Evolutionary conservation across 1,140 invertebrate genomes (phyloP).

Genomic region (Littorina saxatilis): DNA sequence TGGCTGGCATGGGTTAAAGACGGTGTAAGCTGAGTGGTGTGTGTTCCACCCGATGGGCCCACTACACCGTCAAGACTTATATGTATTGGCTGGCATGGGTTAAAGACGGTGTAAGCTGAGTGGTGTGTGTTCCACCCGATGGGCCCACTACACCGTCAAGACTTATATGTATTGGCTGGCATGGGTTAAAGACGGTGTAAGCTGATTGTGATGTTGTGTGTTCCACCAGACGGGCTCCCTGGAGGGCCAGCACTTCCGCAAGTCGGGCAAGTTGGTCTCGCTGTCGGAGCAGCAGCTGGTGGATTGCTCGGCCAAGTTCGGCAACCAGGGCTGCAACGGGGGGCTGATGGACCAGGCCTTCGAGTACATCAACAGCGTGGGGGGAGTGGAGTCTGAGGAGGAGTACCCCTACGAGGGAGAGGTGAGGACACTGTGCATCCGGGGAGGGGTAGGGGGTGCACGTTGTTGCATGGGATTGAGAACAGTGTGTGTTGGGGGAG

Average conservation of each 20-base stretch:
- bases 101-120: too few species aligned
- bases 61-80: too few species aligned
- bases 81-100: too few species aligned
- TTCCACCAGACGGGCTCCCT: conserved; percentile 91
- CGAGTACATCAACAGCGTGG: conserved; percentile 92
- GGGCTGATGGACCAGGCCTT: conserved; percentile 96
- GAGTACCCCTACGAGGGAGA: conserved; percentile 75
- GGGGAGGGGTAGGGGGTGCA: not conserved
- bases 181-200: too few species aligned
- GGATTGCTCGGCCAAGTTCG: conserved; percentile 86
- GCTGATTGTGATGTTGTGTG: too few species aligned
- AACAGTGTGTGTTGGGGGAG: not conserved
- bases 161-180: too few species aligned
- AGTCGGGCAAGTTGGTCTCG: conserved; percentile 88
- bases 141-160: too few species aligned
- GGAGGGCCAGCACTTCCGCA: conserved; percentile 96
- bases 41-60: too few species aligned
- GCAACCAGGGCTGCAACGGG: conserved; percentile 97
- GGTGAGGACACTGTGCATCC: conserved; percentile 46
- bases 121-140: too few species aligned
- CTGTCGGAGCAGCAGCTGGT: conserved; percentile 98
- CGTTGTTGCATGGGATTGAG: not conserved
- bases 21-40: too few species aligned
- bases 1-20: too few species aligned
- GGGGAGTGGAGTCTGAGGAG: conserved; percentile 92